Conservation (phyloP, 2,113 vertebrate species). For the Poeciliopsis retropinna region DNA sequence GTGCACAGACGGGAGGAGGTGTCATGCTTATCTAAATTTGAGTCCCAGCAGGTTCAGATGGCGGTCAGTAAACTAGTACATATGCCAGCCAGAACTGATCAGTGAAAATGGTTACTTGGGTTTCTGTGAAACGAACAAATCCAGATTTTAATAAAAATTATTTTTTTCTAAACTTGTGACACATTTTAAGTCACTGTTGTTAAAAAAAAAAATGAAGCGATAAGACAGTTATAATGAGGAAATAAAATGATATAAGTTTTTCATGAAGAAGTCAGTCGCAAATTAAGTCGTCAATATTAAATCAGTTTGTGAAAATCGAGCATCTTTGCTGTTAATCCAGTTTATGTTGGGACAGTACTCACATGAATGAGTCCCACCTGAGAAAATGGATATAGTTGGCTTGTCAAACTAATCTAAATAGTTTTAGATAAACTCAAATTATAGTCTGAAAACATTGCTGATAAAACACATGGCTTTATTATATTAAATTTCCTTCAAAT, state of each 20-base stretch:
- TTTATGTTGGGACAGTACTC: conserved; percentile 30
- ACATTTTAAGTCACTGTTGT: not conserved
- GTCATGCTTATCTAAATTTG: not conserved
- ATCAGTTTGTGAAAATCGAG: not conserved
- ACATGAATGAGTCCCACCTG: conserved; percentile 28
- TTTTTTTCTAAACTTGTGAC: not conserved
- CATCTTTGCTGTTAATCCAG: not conserved
- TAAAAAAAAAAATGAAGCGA: too few relatives aligned
- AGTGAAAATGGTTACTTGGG: not conserved
- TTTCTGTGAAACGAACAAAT: not conserved
- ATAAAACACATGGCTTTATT: too few relatives aligned
- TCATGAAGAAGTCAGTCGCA: not conserved
- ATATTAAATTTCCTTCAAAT: too few relatives aligned
- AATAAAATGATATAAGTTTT: not conserved
- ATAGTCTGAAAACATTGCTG: too few relatives aligned
- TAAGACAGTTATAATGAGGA: too few relatives aligned
- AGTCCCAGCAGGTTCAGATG: not conserved
- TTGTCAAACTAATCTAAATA: not conserved
- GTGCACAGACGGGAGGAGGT: not conserved
- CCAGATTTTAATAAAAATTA: not conserved
- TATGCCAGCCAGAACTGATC: not conserved
- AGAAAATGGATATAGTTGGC: conserved; percentile 3
- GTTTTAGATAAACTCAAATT: too few relatives aligned
- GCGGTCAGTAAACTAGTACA: not conserved
- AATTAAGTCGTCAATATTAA: not conserved